Evolutionary conservation across 2,888 invertebrate genomes (phyloP).

Genomic region (Drosophila limbata): DNA sequence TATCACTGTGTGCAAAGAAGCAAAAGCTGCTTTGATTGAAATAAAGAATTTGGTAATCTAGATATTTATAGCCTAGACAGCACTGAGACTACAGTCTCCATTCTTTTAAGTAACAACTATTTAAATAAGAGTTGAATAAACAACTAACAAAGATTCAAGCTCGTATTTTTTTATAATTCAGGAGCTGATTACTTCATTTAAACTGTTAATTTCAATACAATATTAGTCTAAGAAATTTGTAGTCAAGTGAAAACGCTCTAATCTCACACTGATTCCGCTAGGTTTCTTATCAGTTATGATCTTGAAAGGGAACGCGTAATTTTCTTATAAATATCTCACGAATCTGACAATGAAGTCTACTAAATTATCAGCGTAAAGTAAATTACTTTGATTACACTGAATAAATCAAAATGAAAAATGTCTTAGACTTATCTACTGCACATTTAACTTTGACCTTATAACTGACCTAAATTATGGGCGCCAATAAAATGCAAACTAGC

Average conservation of each 20-base stretch:
- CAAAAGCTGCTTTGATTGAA: no score
- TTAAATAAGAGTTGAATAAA: no score
- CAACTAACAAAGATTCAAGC: no score
- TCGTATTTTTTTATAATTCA: no score
- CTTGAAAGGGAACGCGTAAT: not conserved
- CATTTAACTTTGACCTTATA: constrained; percentile 63
- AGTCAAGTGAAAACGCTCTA: not conserved
- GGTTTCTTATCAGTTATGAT: constrained; percentile 23
- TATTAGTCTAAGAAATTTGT: not conserved
- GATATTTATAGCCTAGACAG: no score
- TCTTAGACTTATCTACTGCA: not conserved
- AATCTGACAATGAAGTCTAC: not conserved
- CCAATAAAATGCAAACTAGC: constrained; percentile 41
- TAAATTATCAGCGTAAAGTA: not conserved
- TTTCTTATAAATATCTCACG: not conserved
- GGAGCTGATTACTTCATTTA: no score
- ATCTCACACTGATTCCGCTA: constrained; percentile 11
- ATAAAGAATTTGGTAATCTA: no score
- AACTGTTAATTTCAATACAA: no score
- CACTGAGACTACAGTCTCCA: no score
- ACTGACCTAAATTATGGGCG: constrained; percentile 55
- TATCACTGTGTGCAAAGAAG: no score
- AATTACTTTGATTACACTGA: constrained; percentile 1
- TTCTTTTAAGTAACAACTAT: no score
- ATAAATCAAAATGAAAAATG: constrained; percentile 18